These are phyloP conservation scores for Echeneis naucrates DNA, from an alignment of 2,797 vertebrate species.

Conservation along the genomic window DNA sequence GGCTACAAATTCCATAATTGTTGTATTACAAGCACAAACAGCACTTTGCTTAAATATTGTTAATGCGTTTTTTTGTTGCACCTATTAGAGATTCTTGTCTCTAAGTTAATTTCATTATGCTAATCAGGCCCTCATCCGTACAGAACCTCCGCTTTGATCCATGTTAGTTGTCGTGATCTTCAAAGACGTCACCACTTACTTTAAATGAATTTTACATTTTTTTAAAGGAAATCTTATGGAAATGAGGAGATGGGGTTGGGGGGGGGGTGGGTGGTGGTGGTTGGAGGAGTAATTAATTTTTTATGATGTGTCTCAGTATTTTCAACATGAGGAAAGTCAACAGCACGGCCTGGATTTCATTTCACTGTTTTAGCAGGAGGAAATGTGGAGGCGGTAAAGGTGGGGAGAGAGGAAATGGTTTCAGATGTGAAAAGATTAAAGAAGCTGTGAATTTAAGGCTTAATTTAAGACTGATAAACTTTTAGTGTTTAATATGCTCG, in stretches of 20 bases:
- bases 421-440: conserved; percentile 99
- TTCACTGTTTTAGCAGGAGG: conserved; percentile 93
- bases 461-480: conserved; percentile 99
- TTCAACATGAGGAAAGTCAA: conserved; percentile 88
- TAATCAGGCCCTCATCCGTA: conserved; percentile 98
- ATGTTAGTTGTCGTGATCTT: conserved; percentile 99
- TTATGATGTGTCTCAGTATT: conserved; percentile 98
- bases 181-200: conserved; percentile 99
- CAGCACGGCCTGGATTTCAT: conserved; percentile 92
- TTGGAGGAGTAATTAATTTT: conserved; percentile 96
- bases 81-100: conserved; percentile 99
- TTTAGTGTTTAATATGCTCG: conserved; percentile 97
- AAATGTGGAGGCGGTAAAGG: conserved; percentile 78
- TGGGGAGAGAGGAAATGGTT: conserved; percentile 62
- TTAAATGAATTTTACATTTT: conserved; percentile 99
- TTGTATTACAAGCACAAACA: conserved; percentile 99
- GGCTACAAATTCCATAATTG: conserved; percentile 97
- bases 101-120: conserved; percentile 99
- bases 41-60: conserved; percentile 98
- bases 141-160: conserved; percentile 99
- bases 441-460: conserved; percentile 92
- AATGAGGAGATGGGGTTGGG: conserved; percentile 91
- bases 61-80: conserved; percentile 95
- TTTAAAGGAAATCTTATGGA: conserved; percentile 98
- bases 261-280: no score